Conservation (phyloP, 2,888 invertebrate species). For the Plusia festucae region DNA sequence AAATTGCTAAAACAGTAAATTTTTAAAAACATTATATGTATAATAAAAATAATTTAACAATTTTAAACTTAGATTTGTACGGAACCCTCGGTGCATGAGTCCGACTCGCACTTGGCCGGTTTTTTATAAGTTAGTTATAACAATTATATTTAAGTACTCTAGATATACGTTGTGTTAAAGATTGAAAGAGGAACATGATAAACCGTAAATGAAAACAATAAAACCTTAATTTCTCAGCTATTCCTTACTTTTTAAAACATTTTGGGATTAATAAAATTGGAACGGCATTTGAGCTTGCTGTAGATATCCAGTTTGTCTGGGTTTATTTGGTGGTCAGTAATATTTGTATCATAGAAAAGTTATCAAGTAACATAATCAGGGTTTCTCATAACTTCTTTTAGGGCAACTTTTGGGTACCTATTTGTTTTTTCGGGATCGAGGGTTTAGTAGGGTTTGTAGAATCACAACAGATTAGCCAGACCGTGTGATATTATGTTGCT, state of each 20-base stretch:
- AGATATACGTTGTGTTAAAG: too few relatives aligned
- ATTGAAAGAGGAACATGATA: too few relatives aligned
- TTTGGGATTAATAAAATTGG: neutral
- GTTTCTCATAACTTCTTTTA: slow-evolving; percentile 39
- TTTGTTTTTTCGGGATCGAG: slow-evolving; percentile 51
- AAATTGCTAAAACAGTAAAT: too few relatives aligned
- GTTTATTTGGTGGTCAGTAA: slow-evolving; percentile 1
- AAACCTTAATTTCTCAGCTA: neutral
- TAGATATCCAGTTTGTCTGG: neutral
- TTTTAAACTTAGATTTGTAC: too few relatives aligned
- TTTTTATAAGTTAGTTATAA: too few relatives aligned
- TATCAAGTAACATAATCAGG: slow-evolving; percentile 47
- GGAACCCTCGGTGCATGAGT: too few relatives aligned
- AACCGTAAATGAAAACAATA: neutral
- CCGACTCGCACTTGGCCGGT: too few relatives aligned
- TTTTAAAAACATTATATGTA: too few relatives aligned
- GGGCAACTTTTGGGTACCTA: slow-evolving; percentile 40
- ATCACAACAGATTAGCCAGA: slow-evolving; percentile 62
- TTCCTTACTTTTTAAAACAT: neutral
- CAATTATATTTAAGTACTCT: too few relatives aligned
- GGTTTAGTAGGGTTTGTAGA: slow-evolving; percentile 59
- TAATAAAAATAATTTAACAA: too few relatives aligned
- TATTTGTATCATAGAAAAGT: slow-evolving; percentile 25
- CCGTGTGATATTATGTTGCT: slow-evolving; percentile 50
- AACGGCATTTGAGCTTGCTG: neutral